phyloP scores from a whole-genome alignment of 1,140 invertebrate species.

The Drosophila pseudoananassae region DNA sequence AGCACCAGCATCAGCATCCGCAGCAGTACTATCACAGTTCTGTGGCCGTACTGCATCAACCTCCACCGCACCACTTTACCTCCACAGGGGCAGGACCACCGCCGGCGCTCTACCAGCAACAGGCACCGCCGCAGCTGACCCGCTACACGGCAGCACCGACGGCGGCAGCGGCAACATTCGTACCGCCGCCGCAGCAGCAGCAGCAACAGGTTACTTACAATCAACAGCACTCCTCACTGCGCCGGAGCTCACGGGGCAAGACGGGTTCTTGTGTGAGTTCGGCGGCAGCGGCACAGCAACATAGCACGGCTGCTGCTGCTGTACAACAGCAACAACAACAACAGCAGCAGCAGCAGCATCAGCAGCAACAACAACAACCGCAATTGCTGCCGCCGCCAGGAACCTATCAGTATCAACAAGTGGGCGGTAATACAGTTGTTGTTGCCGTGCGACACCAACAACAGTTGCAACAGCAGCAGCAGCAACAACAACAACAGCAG shows the following conservation, averaged over 20 bases:
- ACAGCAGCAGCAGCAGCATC: not conserved
- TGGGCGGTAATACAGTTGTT: slow-evolving; percentile 71
- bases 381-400: slow-evolving; percentile 53
- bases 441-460: slow-evolving; percentile 71
- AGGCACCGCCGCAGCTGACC: slow-evolving; percentile 45
- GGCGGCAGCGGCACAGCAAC: slow-evolving; percentile 69
- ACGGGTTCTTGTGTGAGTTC: slow-evolving; percentile 84
- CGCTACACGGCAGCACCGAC: slow-evolving; percentile 54
- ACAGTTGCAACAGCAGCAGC: slow-evolving; percentile 67
- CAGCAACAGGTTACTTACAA: slow-evolving; percentile 54
- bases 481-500: slow-evolving; percentile 47
- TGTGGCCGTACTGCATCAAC: slow-evolving; percentile 64
- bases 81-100: slow-evolving; percentile 70
- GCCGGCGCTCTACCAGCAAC: slow-evolving; percentile 65
- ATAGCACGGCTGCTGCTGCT: slow-evolving; percentile 4
- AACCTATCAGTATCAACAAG: slow-evolving; percentile 71
- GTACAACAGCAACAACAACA: slow-evolving; percentile 50
- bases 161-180: slow-evolving; percentile 63
- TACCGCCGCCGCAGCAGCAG: slow-evolving; percentile 60
- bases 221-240: slow-evolving; percentile 73
- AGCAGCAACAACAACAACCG: slow-evolving; percentile 59
- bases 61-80: slow-evolving; percentile 72
- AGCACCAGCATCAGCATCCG: slow-evolving; percentile 49
- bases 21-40: slow-evolving; percentile 74
- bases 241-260: slow-evolving; percentile 83